Base-by-base conservation (phyloP, 2,888 invertebrate genomes). In the Hyppa rectilinea region DNA sequence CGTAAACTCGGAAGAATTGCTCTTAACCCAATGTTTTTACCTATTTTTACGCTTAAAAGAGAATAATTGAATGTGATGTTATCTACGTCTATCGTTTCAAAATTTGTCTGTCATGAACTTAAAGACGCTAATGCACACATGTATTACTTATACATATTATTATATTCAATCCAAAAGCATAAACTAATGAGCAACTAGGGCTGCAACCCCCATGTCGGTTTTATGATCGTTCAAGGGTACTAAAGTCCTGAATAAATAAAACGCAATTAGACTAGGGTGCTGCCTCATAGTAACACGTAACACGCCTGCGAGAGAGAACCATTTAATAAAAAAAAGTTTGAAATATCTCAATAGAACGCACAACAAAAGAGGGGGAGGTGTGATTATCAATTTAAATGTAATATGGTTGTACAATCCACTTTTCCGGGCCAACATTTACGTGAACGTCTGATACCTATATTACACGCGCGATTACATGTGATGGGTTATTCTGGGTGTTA, bases 211-310 rank as follows among this genome's bases (percentile, higher is more conserved):
- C 90, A 81, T 81, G 83, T 88, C 84, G 83, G 82, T 86, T 88
- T 74, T 49, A 70, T 73, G 75, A 69, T 73, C 87, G 87, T 89
- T 87, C 77, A 85, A 88, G 88, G 89, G 90, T 85, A 87, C 89
- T 86, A 87, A 85, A 89, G 90, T 88, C 88, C 88, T 95, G 94
- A 95, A 95, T 95, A 95, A 95, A 94, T 95, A 94, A 95, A 94
- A 93, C 92, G 90, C 92, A 94, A 95, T 95, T 94, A 93, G 89
- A 90, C 87, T 87, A 90, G 92, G 91, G 92, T 84, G 86, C 71
- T 83, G 81, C 84, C 79, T 81, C 83, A 78, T 85, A 85, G 84
- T 81, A 84, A 85, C 87, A 85, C 88, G 31, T 65, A 59, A 40
- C 40, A 63, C 59, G 84, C 87, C 87, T 72, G 87, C 85, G 75